A percentile compares a stretch with the other conserved stretches of the same genome.
These are phyloP conservation scores for Falco peregrinus DNA, from an alignment of 2,797 vertebrate species.

Conservation along the genomic window DNA sequence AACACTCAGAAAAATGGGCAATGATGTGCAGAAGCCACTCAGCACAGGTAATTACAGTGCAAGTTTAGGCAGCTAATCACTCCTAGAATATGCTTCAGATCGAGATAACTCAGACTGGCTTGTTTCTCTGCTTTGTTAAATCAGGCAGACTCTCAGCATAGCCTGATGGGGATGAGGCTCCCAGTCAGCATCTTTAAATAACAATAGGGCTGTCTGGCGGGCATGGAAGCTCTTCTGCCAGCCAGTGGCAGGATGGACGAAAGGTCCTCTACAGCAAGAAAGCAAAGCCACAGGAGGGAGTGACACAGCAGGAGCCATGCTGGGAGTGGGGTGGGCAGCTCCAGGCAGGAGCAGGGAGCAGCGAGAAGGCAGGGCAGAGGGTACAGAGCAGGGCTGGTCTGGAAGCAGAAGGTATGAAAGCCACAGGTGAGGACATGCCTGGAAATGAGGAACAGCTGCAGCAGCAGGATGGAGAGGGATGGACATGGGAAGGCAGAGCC, in stretches of 20 bases:
- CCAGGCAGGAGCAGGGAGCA: neutral
- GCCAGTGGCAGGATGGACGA: neutral
- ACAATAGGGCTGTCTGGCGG: neutral
- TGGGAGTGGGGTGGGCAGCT: neutral
- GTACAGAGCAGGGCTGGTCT: neutral
- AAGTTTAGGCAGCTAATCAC: constrained; percentile 58
- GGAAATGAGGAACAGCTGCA: neutral
- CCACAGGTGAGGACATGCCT: rapidly evolving
- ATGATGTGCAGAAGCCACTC: constrained; percentile 53
- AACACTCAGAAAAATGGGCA: constrained; percentile 58
- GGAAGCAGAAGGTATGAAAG: neutral
- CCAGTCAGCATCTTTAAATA: neutral
- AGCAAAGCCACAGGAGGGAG: neutral
- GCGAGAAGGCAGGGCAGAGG: neutral
- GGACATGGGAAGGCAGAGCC: neutral
- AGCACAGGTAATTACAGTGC: constrained; percentile 45
- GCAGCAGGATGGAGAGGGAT: rapidly evolving
- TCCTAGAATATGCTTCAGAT: constrained; percentile 45
- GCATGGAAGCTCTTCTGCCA: neutral
- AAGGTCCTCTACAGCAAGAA: neutral
- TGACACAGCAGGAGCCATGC: neutral
- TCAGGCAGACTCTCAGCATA: constrained; percentile 3
- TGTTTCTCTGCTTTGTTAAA: constrained; percentile 46
- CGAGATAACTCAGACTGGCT: constrained; percentile 37
- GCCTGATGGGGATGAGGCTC: neutral